Base-by-base conservation (phyloP, 1,140 invertebrate genomes). In the Zaprionus lachaisei region DNA sequence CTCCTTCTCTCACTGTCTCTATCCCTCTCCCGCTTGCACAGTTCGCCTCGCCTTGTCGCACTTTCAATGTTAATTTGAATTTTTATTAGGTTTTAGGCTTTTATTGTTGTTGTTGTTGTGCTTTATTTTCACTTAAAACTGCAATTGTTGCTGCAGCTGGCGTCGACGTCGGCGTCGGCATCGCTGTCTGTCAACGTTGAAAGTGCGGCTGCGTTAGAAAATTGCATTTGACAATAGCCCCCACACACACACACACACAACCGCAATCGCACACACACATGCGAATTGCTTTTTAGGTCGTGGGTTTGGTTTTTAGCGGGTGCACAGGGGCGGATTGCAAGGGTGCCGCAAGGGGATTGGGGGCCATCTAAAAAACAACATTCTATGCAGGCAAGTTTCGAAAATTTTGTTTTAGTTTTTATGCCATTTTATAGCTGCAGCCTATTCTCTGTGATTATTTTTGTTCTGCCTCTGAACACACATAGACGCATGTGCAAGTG, bases 121-220 rank as follows among this genome's bases (percentile, higher is more conserved):
- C 89, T 91, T 91, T 91, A 89, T 85, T 91, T 90, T 91, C 84
- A 90, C 85, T 89, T 84, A 77, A 90, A 90, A 81, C 77, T 90
- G 85, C 76, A 90, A 91, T 91, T 91, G 84, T 84, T 91, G 60
- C 68, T 73, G 74, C 65, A 37, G 56, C 66, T 58, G 65, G 24
- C 64, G 67, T 38, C 60, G 24, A 24, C 51, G 56, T 22, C 26
- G 55, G 6, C 70, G 77, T 60, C 64, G 67, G 64, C 72, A 63
- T 71, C 41, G 41, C 41, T 17, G 41, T 47, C 20, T 78, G 86
- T 89, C 77, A 83, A 73, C 77, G 85, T 90, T 73, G 85, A 90
- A 86, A 91, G 84, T 92, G 90, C 90, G 90, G 82, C 90, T 92
- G 90, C 90, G 90, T 92, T 92, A 92, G 90, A 92, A 91, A 90